A percentile compares a stretch with the other conserved stretches of the same genome.
Evolutionary conservation across 2,113 vertebrate genomes (phyloP).

Genomic region (Athene noctua): DNA sequence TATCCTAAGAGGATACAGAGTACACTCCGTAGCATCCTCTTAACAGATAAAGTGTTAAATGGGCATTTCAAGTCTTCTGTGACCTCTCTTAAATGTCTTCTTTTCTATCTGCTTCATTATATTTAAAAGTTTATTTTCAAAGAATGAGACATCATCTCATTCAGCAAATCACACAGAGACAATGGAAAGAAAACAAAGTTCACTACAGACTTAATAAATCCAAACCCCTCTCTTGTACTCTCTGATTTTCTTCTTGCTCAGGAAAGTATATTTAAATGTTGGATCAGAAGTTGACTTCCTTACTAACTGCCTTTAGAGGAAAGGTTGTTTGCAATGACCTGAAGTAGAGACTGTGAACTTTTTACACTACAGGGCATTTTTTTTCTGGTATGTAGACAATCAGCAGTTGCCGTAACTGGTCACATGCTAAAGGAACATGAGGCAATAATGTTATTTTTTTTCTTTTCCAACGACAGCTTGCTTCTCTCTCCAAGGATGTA

Average conservation of each 20-base stretch:
- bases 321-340: slow-evolving; percentile 37
- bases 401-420: slow-evolving; percentile 52
- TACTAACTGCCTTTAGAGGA: background rate
- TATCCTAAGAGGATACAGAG: background rate
- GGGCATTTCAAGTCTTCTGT: background rate
- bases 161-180: background rate
- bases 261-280: background rate
- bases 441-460: slow-evolving; percentile 30
- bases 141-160: background rate
- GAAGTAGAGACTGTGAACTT: slow-evolving; percentile 39
- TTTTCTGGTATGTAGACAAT: slow-evolving; percentile 49
- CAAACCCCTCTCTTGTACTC: background rate
- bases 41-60: background rate
- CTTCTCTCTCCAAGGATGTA: background rate
- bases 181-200: background rate
- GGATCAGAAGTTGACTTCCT: background rate
- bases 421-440: slow-evolving; percentile 53
- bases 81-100: background rate
- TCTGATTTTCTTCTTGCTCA: slow-evolving; percentile 6
- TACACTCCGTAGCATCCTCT: background rate
- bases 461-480: slow-evolving; percentile 12
- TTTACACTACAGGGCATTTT: slow-evolving; percentile 3
- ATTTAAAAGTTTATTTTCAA: background rate
- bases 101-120: background rate
- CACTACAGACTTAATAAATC: background rate